Evolutionary conservation across 64 coral and sea anemone species (phyloP).

Genomic region (Pocillopora verrucosa): DNA sequence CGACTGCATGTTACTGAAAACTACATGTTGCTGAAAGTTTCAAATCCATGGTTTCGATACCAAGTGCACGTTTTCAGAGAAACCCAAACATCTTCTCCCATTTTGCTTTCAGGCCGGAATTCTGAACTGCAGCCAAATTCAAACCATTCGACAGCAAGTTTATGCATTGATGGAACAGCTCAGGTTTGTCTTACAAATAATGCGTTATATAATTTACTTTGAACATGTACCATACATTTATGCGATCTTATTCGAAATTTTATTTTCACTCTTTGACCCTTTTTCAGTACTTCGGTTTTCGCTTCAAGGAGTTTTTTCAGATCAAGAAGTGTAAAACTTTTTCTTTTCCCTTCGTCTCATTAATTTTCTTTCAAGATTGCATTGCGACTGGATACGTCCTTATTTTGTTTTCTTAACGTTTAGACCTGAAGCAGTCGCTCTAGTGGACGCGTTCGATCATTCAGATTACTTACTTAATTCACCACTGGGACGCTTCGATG

Average conservation of each 20-base stretch:
- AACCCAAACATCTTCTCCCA: neutral
- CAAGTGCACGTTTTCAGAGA: neutral
- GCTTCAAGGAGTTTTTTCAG: no score
- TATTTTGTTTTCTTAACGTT: neutral
- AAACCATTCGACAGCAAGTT: conserved; percentile 51
- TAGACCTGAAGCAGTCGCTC: conserved; percentile 77
- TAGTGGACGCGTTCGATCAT: conserved; percentile 87
- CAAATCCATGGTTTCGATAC: neutral
- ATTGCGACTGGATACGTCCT: no score
- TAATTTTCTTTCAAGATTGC: no score
- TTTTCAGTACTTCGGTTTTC: no score
- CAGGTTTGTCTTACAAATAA: conserved; percentile 32
- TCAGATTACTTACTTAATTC: conserved; percentile 84
- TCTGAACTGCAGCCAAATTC: conserved; percentile 52
- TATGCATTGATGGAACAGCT: conserved; percentile 58
- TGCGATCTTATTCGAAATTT: no score
- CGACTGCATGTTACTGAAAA: neutral
- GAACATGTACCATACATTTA: no score
- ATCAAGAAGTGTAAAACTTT: no score
- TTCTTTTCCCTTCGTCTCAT: no score
- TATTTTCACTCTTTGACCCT: no score
- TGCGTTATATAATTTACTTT: no score
- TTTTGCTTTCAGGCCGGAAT: conserved; percentile 48
- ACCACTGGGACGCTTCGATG: conserved; percentile 75
- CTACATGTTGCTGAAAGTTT: neutral